Evolutionary conservation across 2,797 vertebrate genomes (phyloP).

Genomic region (Melanotaenia trifasciata): DNA sequence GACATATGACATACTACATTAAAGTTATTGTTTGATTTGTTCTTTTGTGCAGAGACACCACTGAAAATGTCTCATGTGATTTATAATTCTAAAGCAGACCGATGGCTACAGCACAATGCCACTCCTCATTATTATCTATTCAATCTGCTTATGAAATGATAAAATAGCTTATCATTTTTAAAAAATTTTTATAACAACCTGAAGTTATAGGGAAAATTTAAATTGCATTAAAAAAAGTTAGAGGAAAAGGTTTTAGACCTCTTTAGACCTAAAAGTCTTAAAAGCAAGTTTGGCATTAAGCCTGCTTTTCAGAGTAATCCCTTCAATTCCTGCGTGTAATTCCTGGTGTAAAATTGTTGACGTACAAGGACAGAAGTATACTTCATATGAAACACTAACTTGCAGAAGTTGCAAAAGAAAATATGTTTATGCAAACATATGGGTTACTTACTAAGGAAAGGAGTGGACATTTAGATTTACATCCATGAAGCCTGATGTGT

Average conservation of each 20-base stretch:
- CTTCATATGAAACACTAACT: background rate
- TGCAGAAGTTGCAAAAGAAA: constrained; percentile 2
- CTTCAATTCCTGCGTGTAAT: constrained; percentile 11
- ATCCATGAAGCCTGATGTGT: constrained; percentile 32
- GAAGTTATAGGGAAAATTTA: background rate
- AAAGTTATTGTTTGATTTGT: background rate
- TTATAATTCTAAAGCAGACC: background rate
- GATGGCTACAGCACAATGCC: background rate
- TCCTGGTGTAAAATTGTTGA: background rate
- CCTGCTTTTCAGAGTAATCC: constrained; percentile 19
- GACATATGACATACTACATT: background rate
- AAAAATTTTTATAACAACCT: background rate
- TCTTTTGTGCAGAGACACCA: background rate
- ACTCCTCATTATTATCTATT: background rate
- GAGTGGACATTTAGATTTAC: constrained; percentile 31
- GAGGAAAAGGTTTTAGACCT: constrained; percentile 1
- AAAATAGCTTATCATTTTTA: background rate
- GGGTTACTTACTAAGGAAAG: constrained; percentile 23
- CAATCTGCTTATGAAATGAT: constrained; percentile 13
- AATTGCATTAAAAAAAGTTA: constrained; percentile 3
- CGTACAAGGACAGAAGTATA: background rate
- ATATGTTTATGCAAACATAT: constrained; percentile 15
- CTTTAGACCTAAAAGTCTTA: constrained; percentile 24
- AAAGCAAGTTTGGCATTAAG: constrained; percentile 13
- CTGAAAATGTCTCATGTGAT: background rate